Base-by-base conservation (phyloP, 2,888 invertebrate species). In the Nomada flava region DNA sequence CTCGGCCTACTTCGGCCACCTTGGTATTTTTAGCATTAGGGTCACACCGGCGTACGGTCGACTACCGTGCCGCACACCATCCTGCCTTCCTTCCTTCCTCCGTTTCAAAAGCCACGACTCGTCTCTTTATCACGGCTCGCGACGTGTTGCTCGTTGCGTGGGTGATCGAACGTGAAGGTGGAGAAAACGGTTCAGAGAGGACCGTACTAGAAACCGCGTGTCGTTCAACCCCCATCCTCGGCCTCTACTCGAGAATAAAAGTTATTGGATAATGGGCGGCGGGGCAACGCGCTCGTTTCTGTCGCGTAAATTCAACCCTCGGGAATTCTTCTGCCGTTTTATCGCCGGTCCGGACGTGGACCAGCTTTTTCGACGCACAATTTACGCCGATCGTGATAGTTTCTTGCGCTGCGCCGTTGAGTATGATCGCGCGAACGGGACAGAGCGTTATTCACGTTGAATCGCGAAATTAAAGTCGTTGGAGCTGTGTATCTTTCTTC, bases 21-120 rank as follows among this genome's bases (percentile, higher is more conserved):
- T 89, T 84, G 89, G 84, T 91, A 92, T 92, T 91, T 92, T 91
- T 91, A 92, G 92, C 90, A 91, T 91, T 91, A 90, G 91, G 91
- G 91, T 92, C 91, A 91, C 88, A 90, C 85, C 86, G 84, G 78
- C 86, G 82, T 87, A 81, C 84, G 80, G 63, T 80, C 80, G 73
- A 73, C 83, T 79, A 82, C 84, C 84, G 76, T 68, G 64, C 64
- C 73, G 23, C 36, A 55, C 78, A 76, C 74, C 82, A 81, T 88
- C 84, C 79, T 82, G 84, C 86, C 79, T 74, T 74, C 76, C 77
- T 77, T 77, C 70, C 77, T 79, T 64, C 69, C 64, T 57, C 68
- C 75, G 60, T 82, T 76, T 76, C 78, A 57, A 77, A 81, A 76
- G 77, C 65, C 47, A 42, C 29, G 57, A 44, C 42, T 53, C 52